Evolutionary conservation across 1,140 invertebrate genomes (phyloP).

Genomic region (Drosophila burlai): DNA sequence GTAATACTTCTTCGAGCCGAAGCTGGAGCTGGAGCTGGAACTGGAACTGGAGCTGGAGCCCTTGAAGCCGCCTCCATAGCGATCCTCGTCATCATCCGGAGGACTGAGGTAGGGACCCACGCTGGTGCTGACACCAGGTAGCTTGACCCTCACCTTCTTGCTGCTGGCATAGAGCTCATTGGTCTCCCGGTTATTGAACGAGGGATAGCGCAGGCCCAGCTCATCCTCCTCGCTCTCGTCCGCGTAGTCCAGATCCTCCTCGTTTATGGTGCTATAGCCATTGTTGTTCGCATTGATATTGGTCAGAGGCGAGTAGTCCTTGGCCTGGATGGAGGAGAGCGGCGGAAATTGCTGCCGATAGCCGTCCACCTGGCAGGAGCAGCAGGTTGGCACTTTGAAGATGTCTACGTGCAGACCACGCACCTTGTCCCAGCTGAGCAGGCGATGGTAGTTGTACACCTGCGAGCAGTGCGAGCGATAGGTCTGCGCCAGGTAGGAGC

Average conservation of each 20-base stretch:
- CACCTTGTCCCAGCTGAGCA: conserved; percentile 93
- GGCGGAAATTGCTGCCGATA: conserved; percentile 89
- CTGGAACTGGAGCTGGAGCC: conserved; percentile 11
- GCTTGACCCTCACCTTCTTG: conserved; percentile 69
- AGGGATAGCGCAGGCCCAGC: conserved; percentile 52
- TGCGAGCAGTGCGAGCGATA: conserved; percentile 93
- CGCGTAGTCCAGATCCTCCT: conserved; percentile 77
- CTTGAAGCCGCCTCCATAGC: conserved; percentile 51
- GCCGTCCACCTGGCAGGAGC: conserved; percentile 93
- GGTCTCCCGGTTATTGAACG: conserved; percentile 54
- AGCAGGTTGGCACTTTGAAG: conserved; percentile 94
- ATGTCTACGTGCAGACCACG: conserved; percentile 94
- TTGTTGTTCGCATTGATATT: conserved; percentile 45
- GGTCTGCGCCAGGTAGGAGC: conserved; percentile 92
- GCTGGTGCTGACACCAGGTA: conserved; percentile 59
- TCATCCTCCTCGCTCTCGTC: conserved; percentile 81
- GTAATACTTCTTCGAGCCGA: conserved; percentile 68
- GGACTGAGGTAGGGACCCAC: conserved; percentile 80
- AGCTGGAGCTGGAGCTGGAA: conserved; percentile 10
- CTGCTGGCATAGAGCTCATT: conserved; percentile 72
- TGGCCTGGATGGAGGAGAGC: conserved; percentile 65
- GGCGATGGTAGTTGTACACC: conserved; percentile 94
- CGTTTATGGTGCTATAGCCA: conserved; percentile 75
- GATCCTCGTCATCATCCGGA: conserved; percentile 61
- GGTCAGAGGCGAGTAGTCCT: conserved; percentile 65